A percentile compares a stretch with the other conserved stretches of the same genome.
Conservation (phyloP, 2,113 vertebrate species). For the Petromus typicus region DNA sequence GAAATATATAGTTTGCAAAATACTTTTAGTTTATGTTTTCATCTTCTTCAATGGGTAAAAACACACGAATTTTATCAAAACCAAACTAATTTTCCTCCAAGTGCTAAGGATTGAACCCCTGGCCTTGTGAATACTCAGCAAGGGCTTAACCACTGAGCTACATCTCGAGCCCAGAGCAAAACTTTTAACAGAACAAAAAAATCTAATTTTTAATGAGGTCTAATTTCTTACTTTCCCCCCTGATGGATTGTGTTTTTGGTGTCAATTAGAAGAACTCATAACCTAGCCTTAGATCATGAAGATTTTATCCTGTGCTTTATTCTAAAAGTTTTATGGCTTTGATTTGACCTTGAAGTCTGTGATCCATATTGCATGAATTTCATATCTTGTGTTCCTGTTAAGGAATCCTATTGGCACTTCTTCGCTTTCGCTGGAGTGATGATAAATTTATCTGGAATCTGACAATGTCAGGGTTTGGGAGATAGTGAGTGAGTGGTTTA, state of each 20-base stretch:
- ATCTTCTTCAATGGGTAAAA: not conserved
- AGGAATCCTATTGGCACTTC: not conserved
- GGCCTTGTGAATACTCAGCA: not conserved
- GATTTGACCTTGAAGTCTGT: not conserved
- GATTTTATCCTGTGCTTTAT: not conserved
- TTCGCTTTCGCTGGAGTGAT: not conserved
- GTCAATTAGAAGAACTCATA: not conserved
- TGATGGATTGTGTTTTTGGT: not conserved
- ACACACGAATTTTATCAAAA: not conserved
- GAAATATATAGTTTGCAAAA: not conserved
- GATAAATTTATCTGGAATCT: not conserved
- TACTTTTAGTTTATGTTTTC: not conserved
- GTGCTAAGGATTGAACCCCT: not conserved
- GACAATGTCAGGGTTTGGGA: not conserved
- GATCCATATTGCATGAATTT: constrained; percentile 36
- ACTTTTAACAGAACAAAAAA: not conserved
- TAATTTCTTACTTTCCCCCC: not conserved
- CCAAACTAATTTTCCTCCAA: not conserved
- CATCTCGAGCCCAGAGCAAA: not conserved
- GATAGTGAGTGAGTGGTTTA: not conserved
- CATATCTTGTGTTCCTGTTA: not conserved
- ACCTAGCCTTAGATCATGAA: not conserved
- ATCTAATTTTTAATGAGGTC: not conserved
- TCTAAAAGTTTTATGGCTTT: constrained; percentile 12
- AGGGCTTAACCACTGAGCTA: not conserved